A percentile compares a stretch with the other conserved stretches of the same genome.
phyloP scores from a whole-genome alignment of 2,888 invertebrate species.

The Lasioglossum figueresi region DNA sequence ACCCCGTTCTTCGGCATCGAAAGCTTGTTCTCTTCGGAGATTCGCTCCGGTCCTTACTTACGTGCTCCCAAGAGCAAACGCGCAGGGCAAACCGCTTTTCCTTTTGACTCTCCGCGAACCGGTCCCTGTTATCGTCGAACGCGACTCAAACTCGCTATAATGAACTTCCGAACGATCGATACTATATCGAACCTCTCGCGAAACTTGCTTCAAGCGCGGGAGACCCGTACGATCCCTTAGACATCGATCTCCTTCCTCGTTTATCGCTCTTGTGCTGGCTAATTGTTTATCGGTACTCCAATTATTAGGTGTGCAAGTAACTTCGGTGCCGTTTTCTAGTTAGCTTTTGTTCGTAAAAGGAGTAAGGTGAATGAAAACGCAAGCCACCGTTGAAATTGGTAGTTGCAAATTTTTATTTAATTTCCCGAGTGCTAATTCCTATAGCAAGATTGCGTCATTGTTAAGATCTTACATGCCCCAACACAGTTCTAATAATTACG shows the following conservation, averaged over 20 bases:
- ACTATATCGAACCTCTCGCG: neutral
- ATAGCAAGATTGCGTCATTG: no score
- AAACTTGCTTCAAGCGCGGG: neutral
- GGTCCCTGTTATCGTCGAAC: neutral
- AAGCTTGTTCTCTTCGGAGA: slow-evolving; percentile 10
- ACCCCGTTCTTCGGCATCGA: slow-evolving; percentile 1
- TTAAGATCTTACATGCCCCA: no score
- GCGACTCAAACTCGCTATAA: neutral
- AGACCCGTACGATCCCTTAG: neutral
- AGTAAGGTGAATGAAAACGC: no score
- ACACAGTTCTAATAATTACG: no score
- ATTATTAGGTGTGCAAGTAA: neutral
- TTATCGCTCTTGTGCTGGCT: neutral
- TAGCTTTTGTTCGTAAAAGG: no score
- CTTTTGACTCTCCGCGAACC: neutral
- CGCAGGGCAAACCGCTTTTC: slow-evolving; percentile 1
- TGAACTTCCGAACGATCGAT: neutral
- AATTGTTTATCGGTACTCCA: neutral
- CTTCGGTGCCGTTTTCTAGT: no score
- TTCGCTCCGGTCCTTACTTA: slow-evolving; percentile 22
- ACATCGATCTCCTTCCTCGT: neutral
- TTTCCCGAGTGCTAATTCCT: no score
- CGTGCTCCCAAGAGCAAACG: slow-evolving; percentile 20
- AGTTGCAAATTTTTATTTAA: no score
- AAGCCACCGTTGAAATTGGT: no score